Evolutionary conservation across 2,888 invertebrate genomes (phyloP).

Genomic region (Papilio gigon): DNA sequence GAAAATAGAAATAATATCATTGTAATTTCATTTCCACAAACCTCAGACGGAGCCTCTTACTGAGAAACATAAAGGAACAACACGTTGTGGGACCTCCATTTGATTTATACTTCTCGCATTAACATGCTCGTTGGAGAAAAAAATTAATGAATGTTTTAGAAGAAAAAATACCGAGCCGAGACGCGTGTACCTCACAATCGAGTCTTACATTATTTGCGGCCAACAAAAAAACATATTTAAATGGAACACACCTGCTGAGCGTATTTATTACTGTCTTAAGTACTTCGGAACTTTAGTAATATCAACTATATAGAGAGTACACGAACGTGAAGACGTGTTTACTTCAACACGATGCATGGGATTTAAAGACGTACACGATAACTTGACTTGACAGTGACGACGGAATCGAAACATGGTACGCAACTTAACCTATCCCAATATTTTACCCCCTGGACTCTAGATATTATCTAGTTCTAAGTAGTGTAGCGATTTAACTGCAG

Average conservation of each 20-base stretch:
- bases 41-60: slow-evolving; percentile 26
- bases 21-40: slow-evolving; percentile 25
- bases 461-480: too few species aligned
- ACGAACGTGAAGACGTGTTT: background rate
- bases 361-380: slow-evolving; percentile 1
- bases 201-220: slow-evolving; percentile 30
- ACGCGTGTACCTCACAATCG: slow-evolving; percentile 33
- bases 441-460: too few species aligned
- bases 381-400: too few species aligned
- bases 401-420: too few species aligned
- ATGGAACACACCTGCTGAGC: slow-evolving; percentile 24
- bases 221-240: slow-evolving; percentile 33
- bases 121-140: slow-evolving; percentile 29
- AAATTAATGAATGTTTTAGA: slow-evolving; percentile 32
- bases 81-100: slow-evolving; percentile 28
- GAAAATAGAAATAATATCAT: slow-evolving; percentile 31
- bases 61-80: slow-evolving; percentile 34
- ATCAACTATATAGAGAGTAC: slow-evolving; percentile 3
- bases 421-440: too few species aligned
- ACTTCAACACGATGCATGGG: background rate
- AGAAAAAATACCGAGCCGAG: slow-evolving; percentile 19
- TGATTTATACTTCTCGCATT: slow-evolving; percentile 38
- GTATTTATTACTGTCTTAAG: slow-evolving; percentile 24
- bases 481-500: too few species aligned
- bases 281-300: slow-evolving; percentile 21